Evolutionary conservation across 2,797 vertebrate genomes (phyloP).

Genomic region (Sparus aurata): DNA sequence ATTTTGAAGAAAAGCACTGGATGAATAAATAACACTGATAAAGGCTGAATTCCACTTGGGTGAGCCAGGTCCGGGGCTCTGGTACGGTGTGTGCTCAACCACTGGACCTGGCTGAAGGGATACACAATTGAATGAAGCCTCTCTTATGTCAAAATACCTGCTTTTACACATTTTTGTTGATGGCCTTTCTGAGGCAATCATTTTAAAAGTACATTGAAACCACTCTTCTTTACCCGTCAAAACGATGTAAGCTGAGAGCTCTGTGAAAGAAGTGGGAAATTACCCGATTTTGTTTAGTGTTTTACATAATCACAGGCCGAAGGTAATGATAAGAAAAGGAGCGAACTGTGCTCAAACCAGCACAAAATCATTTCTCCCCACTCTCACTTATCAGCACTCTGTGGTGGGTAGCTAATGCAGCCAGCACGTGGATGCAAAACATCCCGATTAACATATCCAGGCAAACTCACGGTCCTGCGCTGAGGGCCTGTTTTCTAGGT

Average conservation of each 20-base stretch:
- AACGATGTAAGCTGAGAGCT: constrained; percentile 21
- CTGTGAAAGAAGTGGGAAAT: constrained; percentile 42
- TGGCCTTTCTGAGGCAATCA: too few relatives aligned
- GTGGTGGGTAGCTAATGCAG: constrained; percentile 40
- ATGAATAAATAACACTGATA: not conserved
- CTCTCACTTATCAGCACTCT: constrained; percentile 39
- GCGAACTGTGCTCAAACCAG: constrained; percentile 41
- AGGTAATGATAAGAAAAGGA: constrained; percentile 31
- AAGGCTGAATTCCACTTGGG: not conserved
- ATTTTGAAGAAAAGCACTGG: not conserved
- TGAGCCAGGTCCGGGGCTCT: not conserved
- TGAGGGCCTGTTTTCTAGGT: constrained; percentile 63
- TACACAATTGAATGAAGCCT: not conserved
- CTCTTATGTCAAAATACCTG: too few relatives aligned
- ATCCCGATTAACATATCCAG: constrained; percentile 62
- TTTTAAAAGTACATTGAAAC: constrained; percentile 2
- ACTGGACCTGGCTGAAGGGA: not conserved
- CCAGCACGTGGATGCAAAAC: constrained; percentile 40
- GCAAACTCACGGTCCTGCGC: constrained; percentile 50
- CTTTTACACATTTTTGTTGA: too few relatives aligned
- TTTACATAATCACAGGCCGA: constrained; percentile 20
- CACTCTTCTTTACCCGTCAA: constrained; percentile 15
- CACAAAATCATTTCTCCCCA: constrained; percentile 32
- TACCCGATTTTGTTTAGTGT: constrained; percentile 20
- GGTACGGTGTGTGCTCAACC: not conserved